These are phyloP conservation scores for Eupeodes latifasciatus DNA, from an alignment of 2,888 invertebrate genomes.

Conservation along the genomic window DNA sequence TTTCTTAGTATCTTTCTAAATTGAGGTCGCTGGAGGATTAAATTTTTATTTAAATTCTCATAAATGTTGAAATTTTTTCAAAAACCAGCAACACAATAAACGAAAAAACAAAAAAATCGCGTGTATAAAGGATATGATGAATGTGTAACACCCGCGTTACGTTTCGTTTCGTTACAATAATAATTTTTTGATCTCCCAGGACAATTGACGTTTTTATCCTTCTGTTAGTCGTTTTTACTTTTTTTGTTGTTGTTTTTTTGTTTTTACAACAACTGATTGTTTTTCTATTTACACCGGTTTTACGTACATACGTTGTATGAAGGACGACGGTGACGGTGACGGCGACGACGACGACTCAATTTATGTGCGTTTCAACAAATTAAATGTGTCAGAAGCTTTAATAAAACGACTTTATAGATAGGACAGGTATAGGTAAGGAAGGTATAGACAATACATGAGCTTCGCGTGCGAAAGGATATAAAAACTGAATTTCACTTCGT, in stretches of 20 bases:
- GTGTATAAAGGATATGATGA: conserved; percentile 55
- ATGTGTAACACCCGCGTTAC: conserved; percentile 32
- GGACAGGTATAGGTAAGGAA: too few relatives aligned
- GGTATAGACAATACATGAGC: neutral
- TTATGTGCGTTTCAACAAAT: conserved; percentile 41
- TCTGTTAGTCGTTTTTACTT: neutral
- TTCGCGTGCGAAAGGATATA: conserved; percentile 28
- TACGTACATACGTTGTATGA: neutral
- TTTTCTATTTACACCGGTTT: conserved; percentile 33
- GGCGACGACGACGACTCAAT: conserved; percentile 1
- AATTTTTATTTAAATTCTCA: conserved; percentile 45
- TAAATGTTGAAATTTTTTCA: conserved; percentile 2
- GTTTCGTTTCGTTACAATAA: conserved; percentile 18
- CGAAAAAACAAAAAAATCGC: conserved; percentile 10
- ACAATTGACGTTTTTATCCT: conserved; percentile 11
- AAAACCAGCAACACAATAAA: neutral
- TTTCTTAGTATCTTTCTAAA: conserved; percentile 23
- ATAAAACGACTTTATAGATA: conserved; percentile 17
- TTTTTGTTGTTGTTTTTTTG: neutral
- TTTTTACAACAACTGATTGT: neutral
- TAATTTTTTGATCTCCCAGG: conserved; percentile 13
- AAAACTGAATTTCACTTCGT: neutral
- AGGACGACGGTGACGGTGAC: neutral
- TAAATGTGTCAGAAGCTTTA: conserved; percentile 45
- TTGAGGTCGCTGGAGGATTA: conserved; percentile 39